These are phyloP conservation scores for Pinna nobilis DNA, from an alignment of 1,140 invertebrate genomes.

Conservation along the genomic window DNA sequence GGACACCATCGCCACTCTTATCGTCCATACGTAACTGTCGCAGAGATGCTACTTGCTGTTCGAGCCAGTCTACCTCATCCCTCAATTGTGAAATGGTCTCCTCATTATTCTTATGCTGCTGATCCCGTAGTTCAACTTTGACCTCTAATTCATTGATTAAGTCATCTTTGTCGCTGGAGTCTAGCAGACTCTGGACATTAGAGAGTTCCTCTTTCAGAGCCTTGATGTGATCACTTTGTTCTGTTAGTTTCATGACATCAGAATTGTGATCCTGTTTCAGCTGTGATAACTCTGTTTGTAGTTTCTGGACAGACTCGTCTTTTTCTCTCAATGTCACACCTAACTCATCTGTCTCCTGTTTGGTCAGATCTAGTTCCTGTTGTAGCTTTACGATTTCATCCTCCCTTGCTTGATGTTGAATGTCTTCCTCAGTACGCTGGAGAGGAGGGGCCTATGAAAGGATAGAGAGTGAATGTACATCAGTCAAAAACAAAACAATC, in stretches of 20 bases:
- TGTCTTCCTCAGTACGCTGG: too few relatives aligned
- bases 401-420: not conserved
- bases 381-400: not conserved
- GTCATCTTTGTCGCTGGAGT: too few relatives aligned
- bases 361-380: not conserved
- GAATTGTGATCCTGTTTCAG: constrained; percentile 37
- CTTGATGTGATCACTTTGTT: constrained; percentile 37
- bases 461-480: too few relatives aligned
- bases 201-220: not conserved
- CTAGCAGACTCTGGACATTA: too few relatives aligned
- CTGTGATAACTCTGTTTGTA: not conserved
- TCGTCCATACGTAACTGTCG: constrained; percentile 13
- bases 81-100: constrained; percentile 7
- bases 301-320: too few relatives aligned
- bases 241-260: constrained; percentile 32
- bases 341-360: not conserved
- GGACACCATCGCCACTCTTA: constrained; percentile 14
- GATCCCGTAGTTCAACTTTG: constrained; percentile 1
- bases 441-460: too few relatives aligned
- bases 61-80: constrained; percentile 17
- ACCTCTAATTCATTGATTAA: not conserved
- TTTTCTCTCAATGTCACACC: too few relatives aligned
- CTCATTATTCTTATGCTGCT: constrained; percentile 13
- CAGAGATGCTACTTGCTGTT: constrained; percentile 17
- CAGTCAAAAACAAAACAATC: too few relatives aligned